Base-by-base conservation (phyloP, 2,797 vertebrate species). In the Gymnodraco acuticeps region DNA sequence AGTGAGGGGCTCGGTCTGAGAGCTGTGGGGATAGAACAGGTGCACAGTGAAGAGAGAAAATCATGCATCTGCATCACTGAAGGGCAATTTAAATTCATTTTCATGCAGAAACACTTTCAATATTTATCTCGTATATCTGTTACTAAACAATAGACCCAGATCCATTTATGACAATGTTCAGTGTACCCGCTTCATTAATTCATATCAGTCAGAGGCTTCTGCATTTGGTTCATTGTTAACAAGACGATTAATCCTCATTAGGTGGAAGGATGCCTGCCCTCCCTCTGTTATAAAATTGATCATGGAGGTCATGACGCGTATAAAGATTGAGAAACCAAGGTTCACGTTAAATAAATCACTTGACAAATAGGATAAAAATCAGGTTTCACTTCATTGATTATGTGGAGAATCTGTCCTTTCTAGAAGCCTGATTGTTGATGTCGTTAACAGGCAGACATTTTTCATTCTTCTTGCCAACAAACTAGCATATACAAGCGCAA, bases 1-100 rank as follows among this genome's bases (percentile, higher is more conserved):
- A 75, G 64, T 66, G 75, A 70, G 52, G 4, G 81, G 68, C 53
- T 80, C 38, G 72, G 79, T 67, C 67, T 58, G 53, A 75, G 23
- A 82, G 78, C 81, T 83, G 75, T 65, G 38, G 74, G 66, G 43
- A 77, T 2, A 75, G 72, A 88, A 73, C 78, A 85, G 87, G 82
- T 87, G 83, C 77, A 82, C 7, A 2, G 50, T 20, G 45, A 67
- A 72, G 67, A 31, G 19, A 45, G 53, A 50, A 56, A 62, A 47
- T 14, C 19, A 31, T 47, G 58, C 76, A 51, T 70, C 76, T 81
- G 75, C 46, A 74, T 76, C 64, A 53, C 42, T 63, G 73, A 27
- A 73, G 42, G 33, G 45, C n/a, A 73, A 76, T 84, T 67, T 64
- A 33, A 77, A 54, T 63, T 51, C 50, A 38, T 70, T 81, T 62